Base-by-base conservation (phyloP, 2,113 vertebrate genomes). In the Lathamus discolor region DNA sequence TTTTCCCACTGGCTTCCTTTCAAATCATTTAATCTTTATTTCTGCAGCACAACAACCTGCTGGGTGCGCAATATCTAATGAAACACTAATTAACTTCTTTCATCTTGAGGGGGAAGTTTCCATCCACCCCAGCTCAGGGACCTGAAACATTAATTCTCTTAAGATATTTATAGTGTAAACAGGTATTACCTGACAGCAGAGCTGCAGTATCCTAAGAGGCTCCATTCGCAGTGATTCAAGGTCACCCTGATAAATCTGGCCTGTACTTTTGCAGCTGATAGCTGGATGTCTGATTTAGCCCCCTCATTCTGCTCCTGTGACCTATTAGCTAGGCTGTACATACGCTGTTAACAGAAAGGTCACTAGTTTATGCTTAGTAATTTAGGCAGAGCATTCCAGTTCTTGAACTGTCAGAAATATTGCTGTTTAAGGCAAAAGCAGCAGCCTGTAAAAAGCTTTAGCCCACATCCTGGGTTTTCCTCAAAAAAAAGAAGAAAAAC, bases 191-290 rank as follows among this genome's bases (percentile, higher is more conserved):
- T 96, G 95, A 82, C 83, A 93, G 86, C 39, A 95, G 91, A 95
- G 95, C 91, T 96, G 96, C 95, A 96, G 95, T 96, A 96, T 94
- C 90, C 95, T 93, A 96, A 95, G 94, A 94, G 70, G 96, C 91
- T 95, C 94, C 93, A 90, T 92, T 94, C 95, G 94, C 95, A 96
- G 96, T 5, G n/a, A 97, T 94, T 96, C 96, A 97, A 97, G 96
- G 96, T 97, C 94, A 97, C 92, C 94, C 94, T 96, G 92, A 91
- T 95, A 96, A 96, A 96, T 93, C 91, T 94, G 87, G 90, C 89
- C 95, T 96, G 78, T 83, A 92, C 70, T 95, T 91, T 75, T 97
- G 90, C 93, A 95, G 92, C 92, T 80, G 87, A 91, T 85, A 73
- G 93, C 94, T 96, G 33, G 87, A 35, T 27, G 87, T 95, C 93